phyloP scores from a whole-genome alignment of 2,797 vertebrate species.

The Clarias platycephalus region DNA sequence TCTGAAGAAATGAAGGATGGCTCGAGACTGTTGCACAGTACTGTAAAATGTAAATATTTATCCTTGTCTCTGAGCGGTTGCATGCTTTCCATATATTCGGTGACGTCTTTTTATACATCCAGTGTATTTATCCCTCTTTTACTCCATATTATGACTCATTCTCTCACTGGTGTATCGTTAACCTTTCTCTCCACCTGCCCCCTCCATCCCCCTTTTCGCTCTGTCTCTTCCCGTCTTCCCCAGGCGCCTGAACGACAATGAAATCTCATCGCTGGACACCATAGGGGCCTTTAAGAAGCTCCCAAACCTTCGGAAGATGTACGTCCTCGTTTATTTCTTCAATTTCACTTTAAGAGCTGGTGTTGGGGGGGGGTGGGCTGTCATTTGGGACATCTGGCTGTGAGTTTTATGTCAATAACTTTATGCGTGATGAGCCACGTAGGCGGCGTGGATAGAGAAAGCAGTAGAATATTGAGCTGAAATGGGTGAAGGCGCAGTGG shows the following conservation, averaged over 20 bases:
- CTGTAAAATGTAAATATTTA: constrained; percentile 1
- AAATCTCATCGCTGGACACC: constrained; percentile 86
- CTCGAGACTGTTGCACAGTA: too few species aligned
- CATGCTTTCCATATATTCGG: constrained; percentile 36
- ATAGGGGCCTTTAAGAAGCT: constrained; percentile 90
- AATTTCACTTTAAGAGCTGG: constrained; percentile 28
- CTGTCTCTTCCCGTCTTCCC: constrained; percentile 54
- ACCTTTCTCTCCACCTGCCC: constrained; percentile 51
- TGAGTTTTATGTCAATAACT: constrained; percentile 45
- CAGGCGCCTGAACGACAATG: constrained; percentile 96
- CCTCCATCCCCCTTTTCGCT: not conserved
- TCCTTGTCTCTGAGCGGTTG: constrained; percentile 11
- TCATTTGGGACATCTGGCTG: constrained; percentile 26
- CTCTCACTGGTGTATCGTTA: constrained; percentile 58
- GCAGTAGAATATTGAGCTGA: constrained; percentile 33
- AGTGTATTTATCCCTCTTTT: constrained; percentile 23
- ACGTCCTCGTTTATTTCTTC: constrained; percentile 55
- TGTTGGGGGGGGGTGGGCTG: not conserved
- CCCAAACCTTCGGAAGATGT: constrained; percentile 93
- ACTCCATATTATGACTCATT: constrained; percentile 45
- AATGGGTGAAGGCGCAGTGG: constrained; percentile 36
- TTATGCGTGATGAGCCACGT: constrained; percentile 27
- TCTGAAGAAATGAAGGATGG: too few species aligned
- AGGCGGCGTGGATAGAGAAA: constrained; percentile 19
- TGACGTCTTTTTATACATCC: not conserved